Percentiles rank a stretch among this genome's conserved stretches.
Conservation (phyloP, 2,113 vertebrate species). For the Corythoichthys haematopterus region DNA sequence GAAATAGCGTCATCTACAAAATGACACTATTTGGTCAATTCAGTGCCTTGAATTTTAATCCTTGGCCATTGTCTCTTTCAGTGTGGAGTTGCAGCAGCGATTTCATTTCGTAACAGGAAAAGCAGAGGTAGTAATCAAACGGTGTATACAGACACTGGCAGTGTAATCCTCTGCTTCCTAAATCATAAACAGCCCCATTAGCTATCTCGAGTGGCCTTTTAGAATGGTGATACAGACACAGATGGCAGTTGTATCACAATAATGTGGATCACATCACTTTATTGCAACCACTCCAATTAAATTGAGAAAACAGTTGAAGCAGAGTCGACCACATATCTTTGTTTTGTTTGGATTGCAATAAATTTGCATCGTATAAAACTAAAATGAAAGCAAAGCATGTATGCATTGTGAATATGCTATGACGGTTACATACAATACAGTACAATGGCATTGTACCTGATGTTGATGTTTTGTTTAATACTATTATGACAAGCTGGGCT, state of each 20-base stretch:
- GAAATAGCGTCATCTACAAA: constrained; percentile 10
- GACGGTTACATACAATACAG: not conserved
- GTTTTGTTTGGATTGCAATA: not conserved
- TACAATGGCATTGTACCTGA: not conserved
- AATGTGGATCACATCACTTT: not conserved
- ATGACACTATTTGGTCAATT: constrained; percentile 31
- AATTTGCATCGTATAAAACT: not conserved
- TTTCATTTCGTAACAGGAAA: constrained; percentile 70
- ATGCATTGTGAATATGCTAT: not conserved
- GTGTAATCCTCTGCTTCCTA: constrained; percentile 56
- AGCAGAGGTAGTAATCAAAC: constrained; percentile 64
- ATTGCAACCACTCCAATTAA: not conserved
- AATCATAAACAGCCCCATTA: constrained; percentile 41
- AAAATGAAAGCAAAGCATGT: too few species aligned
- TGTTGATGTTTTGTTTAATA: not conserved
- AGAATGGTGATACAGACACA: constrained; percentile 35
- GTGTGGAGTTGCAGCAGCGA: constrained; percentile 43
- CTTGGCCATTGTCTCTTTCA: constrained; percentile 49
- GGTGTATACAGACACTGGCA: constrained; percentile 42
- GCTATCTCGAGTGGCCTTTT: constrained; percentile 35
- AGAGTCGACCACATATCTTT: not conserved
- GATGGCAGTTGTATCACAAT: not conserved
- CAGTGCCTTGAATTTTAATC: constrained; percentile 30
- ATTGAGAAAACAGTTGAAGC: not conserved
- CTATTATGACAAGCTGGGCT: too few species aligned